Evolutionary conservation across 2,797 vertebrate genomes (phyloP).

Genomic region (Onychomys leucogaster): DNA sequence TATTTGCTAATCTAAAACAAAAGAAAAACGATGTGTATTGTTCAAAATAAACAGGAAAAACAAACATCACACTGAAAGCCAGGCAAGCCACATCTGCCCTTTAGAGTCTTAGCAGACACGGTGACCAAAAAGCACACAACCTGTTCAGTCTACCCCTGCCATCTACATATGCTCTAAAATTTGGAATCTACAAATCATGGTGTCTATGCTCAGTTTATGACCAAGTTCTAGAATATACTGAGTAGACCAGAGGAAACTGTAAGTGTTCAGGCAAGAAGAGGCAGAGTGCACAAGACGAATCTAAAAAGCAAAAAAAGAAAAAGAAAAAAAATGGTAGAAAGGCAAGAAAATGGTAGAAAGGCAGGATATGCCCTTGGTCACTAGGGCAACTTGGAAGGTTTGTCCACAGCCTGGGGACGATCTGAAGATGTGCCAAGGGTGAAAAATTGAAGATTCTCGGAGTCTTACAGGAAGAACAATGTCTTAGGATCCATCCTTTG

Average conservation of each 20-base stretch:
- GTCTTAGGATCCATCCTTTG: background rate
- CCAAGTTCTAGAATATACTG: background rate
- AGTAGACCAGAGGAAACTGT: background rate
- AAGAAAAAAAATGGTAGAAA: rapidly evolving
- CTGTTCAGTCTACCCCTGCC: background rate
- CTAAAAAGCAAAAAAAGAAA: no score
- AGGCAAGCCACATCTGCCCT: background rate
- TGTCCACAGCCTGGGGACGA: background rate
- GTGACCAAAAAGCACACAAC: background rate
- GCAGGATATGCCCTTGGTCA: rapidly evolving
- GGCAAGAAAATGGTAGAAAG: rapidly evolving
- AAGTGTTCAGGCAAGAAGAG: background rate
- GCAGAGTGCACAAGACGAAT: background rate
- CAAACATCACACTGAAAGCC: background rate
- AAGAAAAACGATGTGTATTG: background rate
- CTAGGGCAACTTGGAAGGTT: background rate
- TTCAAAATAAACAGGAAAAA: background rate
- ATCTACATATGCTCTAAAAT: background rate
- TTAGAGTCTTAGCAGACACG: background rate
- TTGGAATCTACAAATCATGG: background rate
- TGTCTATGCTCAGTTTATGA: background rate
- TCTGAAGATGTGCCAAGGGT: background rate
- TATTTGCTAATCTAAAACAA: background rate
- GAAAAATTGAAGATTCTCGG: background rate
- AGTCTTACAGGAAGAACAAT: background rate